Base-by-base conservation (phyloP, 2,113 vertebrate genomes). In the Anas platyrhynchos region DNA sequence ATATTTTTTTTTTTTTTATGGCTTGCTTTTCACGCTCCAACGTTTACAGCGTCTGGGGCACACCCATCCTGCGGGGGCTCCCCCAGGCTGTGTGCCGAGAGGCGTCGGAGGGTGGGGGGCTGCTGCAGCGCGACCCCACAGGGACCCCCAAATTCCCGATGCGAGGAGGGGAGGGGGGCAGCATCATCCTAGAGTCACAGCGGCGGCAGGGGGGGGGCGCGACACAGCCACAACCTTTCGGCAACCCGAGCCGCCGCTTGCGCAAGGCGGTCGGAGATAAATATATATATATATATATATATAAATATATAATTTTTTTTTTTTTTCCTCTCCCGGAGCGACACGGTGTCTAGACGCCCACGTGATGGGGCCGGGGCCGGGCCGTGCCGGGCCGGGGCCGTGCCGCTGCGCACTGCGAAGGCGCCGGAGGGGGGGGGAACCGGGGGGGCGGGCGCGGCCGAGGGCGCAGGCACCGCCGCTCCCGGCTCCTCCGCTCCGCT, bases 231-330 rank as follows among this genome's bases (percentile, higher is more conserved):
- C 50, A 52, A 58, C 83, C 41, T 66, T 75, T 97, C 97, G 97
- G 98, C 98, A 98, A 98, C 98, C 98, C 97, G 98, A 99, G 98
- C 98, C 98, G 98, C 98, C 98, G 98, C 99, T 99, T 99, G 98
- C 98, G 99, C 99, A 99, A 99, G 98, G 98, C 99, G 98, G 98
- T 99, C 98, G 96, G 67, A 48, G 76, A 66, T 56, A 80, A n/a
- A 46, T 79, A 44, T 44, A 44, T 44, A 63, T 61, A 44, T n/a
- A 98, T 98, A 98, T 46, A 46, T 46, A 46, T 46, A 46, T 44
- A 44, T 44, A 44, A 44, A 44, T 44, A 44, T 44, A 44, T 44
- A 44, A 44, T 43, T 43, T 43, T 43, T 98, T 98, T 41, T 99
- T 99, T 98, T 98, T 98, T 98, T 98, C 97, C 67, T 98, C 98